These are phyloP conservation scores for Sisyra nigra DNA, from an alignment of 2,888 invertebrate species.

Conservation along the genomic window DNA sequence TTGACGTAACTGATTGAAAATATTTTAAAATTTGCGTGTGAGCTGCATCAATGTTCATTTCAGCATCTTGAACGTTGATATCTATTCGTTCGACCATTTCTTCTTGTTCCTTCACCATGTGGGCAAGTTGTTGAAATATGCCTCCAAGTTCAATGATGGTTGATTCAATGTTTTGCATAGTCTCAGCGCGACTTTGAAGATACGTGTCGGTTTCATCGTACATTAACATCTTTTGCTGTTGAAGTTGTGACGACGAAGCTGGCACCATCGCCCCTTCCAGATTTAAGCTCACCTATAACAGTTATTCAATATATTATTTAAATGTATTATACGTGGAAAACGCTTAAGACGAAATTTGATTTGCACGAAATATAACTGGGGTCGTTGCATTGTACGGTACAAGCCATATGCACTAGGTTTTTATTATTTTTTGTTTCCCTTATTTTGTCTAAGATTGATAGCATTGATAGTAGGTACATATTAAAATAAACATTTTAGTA, in stretches of 20 bases:
- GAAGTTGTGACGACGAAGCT: conserved; percentile 26
- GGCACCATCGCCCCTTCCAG: conserved; percentile 44
- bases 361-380: too few species aligned
- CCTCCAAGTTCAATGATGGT: conserved; percentile 98
- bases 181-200: conserved; percentile 83
- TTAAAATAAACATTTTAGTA: too few species aligned
- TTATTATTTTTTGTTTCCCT: too few species aligned
- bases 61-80: conserved; percentile 88
- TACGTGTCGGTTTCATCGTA: conserved; percentile 83
- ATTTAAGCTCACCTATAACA: conserved; percentile 64
- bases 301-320: conserved; percentile 16
- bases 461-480: too few species aligned
- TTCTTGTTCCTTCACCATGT: conserved; percentile 97
- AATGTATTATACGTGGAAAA: too few species aligned
- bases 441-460: too few species aligned
- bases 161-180: conserved; percentile 98
- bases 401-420: too few species aligned
- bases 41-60: conserved; percentile 93
- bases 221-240: conserved; percentile 51
- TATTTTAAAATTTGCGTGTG: conserved; percentile 95
- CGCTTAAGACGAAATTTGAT: too few species aligned
- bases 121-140: conserved; percentile 89
- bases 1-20: conserved; percentile 92
- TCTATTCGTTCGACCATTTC: conserved; percentile 97
- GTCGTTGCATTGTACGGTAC: too few species aligned